Evolutionary conservation across 2,888 invertebrate species (phyloP).

Genomic region (Drosophila tanythrix): DNA sequence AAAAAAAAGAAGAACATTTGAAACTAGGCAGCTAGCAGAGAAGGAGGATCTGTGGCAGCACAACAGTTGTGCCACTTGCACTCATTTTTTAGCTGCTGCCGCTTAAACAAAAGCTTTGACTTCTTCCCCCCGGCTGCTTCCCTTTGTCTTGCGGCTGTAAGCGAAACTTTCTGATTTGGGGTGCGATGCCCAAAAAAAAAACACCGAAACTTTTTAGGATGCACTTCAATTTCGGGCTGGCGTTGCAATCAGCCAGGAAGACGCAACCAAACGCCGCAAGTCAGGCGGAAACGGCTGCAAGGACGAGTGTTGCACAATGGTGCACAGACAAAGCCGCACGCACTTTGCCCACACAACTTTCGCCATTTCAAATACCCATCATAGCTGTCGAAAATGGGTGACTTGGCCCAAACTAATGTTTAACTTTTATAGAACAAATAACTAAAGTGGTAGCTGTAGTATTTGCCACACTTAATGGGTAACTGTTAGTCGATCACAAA

Average conservation of each 20-base stretch:
- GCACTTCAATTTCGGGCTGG: slow-evolving; percentile 79
- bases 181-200: slow-evolving; percentile 6
- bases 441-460: not conserved
- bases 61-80: slow-evolving; percentile 65
- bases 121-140: not conserved
- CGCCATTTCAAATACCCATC: slow-evolving; percentile 40
- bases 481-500: slow-evolving; percentile 11
- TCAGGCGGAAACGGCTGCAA: slow-evolving; percentile 65
- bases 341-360: slow-evolving; percentile 68
- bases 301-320: slow-evolving; percentile 25
- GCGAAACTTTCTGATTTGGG: slow-evolving; percentile 78
- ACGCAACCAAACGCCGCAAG: slow-evolving; percentile 73
- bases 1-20: slow-evolving; percentile 55
- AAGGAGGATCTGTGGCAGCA: slow-evolving; percentile 1
- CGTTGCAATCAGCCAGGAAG: slow-evolving; percentile 70
- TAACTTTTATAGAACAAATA: not conserved
- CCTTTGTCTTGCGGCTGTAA: slow-evolving; percentile 30
- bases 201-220: slow-evolving; percentile 55
- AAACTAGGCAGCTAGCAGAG: slow-evolving; percentile 45
- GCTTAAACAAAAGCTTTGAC: slow-evolving; percentile 67
- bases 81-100: slow-evolving; percentile 40
- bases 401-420: not conserved
- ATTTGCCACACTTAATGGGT: not conserved
- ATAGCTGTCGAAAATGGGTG: not conserved
- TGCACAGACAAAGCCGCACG: slow-evolving; percentile 68